phyloP scores from a whole-genome alignment of 2,113 vertebrate species.

The Ptilonorhynchus violaceus region DNA sequence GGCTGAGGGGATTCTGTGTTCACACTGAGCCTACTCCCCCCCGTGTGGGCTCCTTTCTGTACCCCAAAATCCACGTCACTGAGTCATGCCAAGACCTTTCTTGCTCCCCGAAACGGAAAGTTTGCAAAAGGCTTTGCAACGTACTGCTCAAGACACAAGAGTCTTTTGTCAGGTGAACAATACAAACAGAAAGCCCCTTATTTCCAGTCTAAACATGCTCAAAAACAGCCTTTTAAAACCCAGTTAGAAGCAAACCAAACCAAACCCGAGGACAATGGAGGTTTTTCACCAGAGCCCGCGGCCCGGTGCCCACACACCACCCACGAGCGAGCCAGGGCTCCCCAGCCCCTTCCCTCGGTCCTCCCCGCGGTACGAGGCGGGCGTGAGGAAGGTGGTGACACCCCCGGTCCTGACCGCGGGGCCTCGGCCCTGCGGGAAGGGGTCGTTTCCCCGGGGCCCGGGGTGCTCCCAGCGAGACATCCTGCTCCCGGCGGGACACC shows the following conservation, averaged over 20 bases:
- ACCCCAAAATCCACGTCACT: rapidly evolving
- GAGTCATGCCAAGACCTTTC: rapidly evolving
- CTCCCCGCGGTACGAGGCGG: rapidly evolving
- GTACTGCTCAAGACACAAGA: not conserved
- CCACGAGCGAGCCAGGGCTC: not conserved
- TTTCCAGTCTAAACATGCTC: not conserved
- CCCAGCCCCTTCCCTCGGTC: not conserved
- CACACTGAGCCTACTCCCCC: not conserved
- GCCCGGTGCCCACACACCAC: not conserved
- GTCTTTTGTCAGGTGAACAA: not conserved
- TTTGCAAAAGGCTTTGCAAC: not conserved
- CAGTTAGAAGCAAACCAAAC: not conserved
- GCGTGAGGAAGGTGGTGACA: rapidly evolving
- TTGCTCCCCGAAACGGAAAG: rapidly evolving
- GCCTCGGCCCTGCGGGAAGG: rapidly evolving
- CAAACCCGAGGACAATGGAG: not conserved
- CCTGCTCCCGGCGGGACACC: too few species aligned
- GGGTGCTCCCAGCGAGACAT: rapidly evolving
- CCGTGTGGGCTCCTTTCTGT: not conserved
- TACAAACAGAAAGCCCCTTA: not conserved
- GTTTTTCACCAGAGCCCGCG: not conserved
- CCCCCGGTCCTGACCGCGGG: rapidly evolving
- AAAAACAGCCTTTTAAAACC: not conserved
- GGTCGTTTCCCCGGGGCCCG: rapidly evolving
- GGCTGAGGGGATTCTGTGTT: rapidly evolving